Evolutionary conservation across 2,113 vertebrate genomes (phyloP).

Genomic region (Siphamia tubifer): DNA sequence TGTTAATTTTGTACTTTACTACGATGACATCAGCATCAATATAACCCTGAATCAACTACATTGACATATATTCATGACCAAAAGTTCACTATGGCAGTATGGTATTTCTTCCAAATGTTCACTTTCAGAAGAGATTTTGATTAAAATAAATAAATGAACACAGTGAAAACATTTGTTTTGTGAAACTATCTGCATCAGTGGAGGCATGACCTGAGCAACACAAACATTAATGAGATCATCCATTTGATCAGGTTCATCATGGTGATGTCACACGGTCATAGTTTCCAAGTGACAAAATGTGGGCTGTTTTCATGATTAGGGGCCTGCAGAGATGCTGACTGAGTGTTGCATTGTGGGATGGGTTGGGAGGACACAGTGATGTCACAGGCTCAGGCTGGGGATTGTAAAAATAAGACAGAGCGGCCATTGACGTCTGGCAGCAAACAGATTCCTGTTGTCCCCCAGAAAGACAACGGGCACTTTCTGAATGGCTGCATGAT

Average conservation of each 20-base stretch:
- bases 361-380: slow-evolving; percentile 30
- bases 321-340: neutral
- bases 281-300: slow-evolving; percentile 10
- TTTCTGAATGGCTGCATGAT: slow-evolving; percentile 67
- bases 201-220: neutral
- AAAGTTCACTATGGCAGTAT: no score
- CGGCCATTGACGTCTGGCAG: slow-evolving; percentile 38
- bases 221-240: slow-evolving; percentile 12
- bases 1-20: no score
- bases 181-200: slow-evolving; percentile 22
- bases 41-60: no score
- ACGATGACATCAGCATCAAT: no score
- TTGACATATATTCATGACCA: no score
- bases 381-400: slow-evolving; percentile 40
- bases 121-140: neutral
- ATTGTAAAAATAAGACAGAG: slow-evolving; percentile 37
- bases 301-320: neutral
- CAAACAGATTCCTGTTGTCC: slow-evolving; percentile 56
- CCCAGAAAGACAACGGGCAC: slow-evolving; percentile 33
- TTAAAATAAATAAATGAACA: neutral
- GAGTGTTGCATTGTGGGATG: slow-evolving; percentile 47
- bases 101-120: no score
- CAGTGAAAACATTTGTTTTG: no score
- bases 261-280: neutral
- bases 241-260: neutral